phyloP scores from a whole-genome alignment of 2,888 invertebrate genomes.

The Fragum sueziense region DNA sequence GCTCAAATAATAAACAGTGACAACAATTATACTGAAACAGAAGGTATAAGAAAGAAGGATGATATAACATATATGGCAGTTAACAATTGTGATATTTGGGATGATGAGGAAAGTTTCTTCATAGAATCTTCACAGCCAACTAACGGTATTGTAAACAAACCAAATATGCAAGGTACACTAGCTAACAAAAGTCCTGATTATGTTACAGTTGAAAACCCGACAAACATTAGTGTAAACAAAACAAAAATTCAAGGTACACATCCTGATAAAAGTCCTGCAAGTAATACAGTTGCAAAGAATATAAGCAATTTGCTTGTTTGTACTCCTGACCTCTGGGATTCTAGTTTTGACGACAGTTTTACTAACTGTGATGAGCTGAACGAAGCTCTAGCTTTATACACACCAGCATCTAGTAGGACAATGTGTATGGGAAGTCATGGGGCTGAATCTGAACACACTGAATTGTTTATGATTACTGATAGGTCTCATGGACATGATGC shows the following conservation, averaged over 20 bases:
- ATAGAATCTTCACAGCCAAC: constrained; percentile 9
- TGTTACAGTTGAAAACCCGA: too few relatives aligned
- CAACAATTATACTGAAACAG: neutral
- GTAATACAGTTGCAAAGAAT: too few relatives aligned
- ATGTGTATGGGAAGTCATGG: neutral
- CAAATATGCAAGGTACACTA: neutral
- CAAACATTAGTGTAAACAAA: too few relatives aligned
- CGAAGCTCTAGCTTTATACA: neutral
- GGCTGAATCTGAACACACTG: too few relatives aligned
- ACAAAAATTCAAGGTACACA: too few relatives aligned
- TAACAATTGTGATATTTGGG: neutral
- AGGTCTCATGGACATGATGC: too few relatives aligned
- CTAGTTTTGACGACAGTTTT: neutral
- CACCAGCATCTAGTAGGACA: neutral
- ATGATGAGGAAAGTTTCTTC: constrained; percentile 3
- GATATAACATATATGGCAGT: too few relatives aligned
- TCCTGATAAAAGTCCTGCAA: too few relatives aligned
- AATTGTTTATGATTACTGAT: too few relatives aligned
- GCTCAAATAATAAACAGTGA: neutral
- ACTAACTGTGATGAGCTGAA: neutral
- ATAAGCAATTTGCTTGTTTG: too few relatives aligned
- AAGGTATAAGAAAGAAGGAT: neutral
- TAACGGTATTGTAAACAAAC: neutral
- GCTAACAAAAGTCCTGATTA: neutral
- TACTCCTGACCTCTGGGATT: neutral